Base-by-base conservation (phyloP, 2,888 invertebrate species). In the Caenorhabditis virilis region DNA sequence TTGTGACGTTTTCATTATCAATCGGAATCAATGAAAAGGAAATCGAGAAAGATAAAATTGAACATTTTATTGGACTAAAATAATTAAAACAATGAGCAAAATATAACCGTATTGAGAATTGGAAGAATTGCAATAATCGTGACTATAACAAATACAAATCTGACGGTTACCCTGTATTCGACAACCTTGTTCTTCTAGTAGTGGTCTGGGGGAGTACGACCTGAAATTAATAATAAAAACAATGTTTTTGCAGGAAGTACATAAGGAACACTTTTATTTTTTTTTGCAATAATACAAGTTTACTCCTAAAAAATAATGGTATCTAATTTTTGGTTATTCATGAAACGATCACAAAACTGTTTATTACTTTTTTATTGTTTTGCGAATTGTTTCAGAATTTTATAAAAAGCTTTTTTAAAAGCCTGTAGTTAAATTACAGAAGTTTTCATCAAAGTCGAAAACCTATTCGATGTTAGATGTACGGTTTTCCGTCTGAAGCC, bases 111-210 rank as follows among this genome's bases (percentile, higher is more conserved):
- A 9, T 2, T 3, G 6, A 7, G 18, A 23, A 23, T 43, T 26
- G 15, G 36, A 26, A 1, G 50, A 39, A 25, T 64, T 64, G 23
- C 65, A 66, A 20, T 60, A 66, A 46, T 66, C 60, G 15, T 65
- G 60, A 22, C 49, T 52, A 35, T 65, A 68, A 39, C 71, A 71
- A 11, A 68, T 65, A 39, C 71, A 71, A 6, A 51, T 47, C 30
- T 62, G 65, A 6, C 68, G 58, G 30, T 65, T 54, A 15, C 65
- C 71, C n/a, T 54, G 47, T 18, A 55, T 42, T 22, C 57, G 49
- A 41, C 71, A 71, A 16, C 68, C 68, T 38, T 65, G 49, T 25
- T 61, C 68, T 26, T 68, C 67, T 11, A 65, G 53, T 25, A 58
- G 62, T 7, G 49, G 41, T n/a, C 41, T 20, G 50, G 51, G 56